phyloP scores from a whole-genome alignment of 2,113 vertebrate genomes.

The zebrafish (Danio rerio) region GRCz12tu NC_133197.1:32065001-32065500 shows the following conservation, averaged over 20 bases:
- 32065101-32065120: not conserved
- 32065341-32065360: not conserved
- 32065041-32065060: not conserved
- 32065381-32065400: not conserved
- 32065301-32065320: not conserved
- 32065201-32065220: not conserved
- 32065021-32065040: not conserved
- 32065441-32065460: not conserved
- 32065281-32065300: constrained; percentile 9
- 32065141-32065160: not conserved
- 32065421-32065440: not conserved
- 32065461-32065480: constrained; percentile 9
- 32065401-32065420: not conserved
- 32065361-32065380: not conserved
- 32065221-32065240: not conserved
- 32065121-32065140: constrained; percentile 13
- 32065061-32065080: not conserved
- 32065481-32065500: constrained; percentile 22
- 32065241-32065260: not conserved
- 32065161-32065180: constrained; percentile 3
- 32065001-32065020: not conserved
- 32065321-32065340: not conserved
- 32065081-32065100: not conserved
- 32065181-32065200: not conserved
- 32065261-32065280: not conserved